Conservation (phyloP, 2,113 vertebrate genomes). For the Erythrocebus patas region DNA sequence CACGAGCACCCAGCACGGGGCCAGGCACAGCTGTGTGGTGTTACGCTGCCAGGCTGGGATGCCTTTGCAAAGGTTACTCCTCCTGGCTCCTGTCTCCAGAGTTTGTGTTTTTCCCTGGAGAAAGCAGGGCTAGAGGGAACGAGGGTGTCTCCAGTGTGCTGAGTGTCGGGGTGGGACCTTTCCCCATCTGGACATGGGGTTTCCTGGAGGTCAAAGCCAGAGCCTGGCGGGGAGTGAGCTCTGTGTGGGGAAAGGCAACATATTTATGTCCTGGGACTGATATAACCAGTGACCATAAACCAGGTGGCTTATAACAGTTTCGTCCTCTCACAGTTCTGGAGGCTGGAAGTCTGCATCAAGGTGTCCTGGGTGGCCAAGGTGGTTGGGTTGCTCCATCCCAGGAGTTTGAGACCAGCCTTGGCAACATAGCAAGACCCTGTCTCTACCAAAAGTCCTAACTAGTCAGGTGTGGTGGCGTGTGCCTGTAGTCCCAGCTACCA, state of each 20-base stretch:
- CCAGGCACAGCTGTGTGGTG: accelerated
- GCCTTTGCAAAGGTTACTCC: neutral
- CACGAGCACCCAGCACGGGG: accelerated
- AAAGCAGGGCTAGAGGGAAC: accelerated
- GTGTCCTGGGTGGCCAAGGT: too few species aligned
- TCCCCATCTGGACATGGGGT: neutral
- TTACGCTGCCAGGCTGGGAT: accelerated
- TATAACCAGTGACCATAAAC: accelerated
- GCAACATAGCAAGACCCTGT: too few species aligned
- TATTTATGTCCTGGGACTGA: accelerated
- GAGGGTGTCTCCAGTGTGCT: accelerated
- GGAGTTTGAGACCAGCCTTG: too few species aligned
- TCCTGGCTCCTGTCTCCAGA: accelerated
- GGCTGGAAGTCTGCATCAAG: neutral
- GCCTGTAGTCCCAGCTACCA: too few species aligned
- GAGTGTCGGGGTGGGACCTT: accelerated
- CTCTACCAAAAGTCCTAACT: too few species aligned
- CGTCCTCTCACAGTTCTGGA: accelerated
- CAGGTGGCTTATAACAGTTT: accelerated
- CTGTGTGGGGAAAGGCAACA: neutral
- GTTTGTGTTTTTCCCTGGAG: neutral
- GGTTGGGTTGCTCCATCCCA: too few species aligned
- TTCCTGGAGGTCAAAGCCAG: neutral
- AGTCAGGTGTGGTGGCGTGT: too few species aligned
- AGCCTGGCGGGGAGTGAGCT: accelerated